Evolutionary conservation across 1,140 invertebrate species (phyloP).

Genomic region (Bombus balteatus): DNA sequence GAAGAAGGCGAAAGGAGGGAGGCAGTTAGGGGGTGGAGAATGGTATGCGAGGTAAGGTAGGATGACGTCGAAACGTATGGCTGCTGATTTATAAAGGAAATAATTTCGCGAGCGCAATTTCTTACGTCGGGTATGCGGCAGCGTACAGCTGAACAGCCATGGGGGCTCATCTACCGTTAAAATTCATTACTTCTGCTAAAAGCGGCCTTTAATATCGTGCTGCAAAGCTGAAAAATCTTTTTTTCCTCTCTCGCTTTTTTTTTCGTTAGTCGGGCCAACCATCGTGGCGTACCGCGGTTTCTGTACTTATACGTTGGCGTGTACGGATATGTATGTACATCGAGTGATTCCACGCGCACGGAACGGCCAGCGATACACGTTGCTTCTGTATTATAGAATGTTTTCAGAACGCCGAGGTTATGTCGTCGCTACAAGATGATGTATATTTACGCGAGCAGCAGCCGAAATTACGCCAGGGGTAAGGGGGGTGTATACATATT

Average conservation of each 20-base stretch:
- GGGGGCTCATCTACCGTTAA: slow-evolving; percentile 59
- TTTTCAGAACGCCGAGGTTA: slow-evolving; percentile 35
- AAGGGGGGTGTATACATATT: not conserved
- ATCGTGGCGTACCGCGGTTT: not conserved
- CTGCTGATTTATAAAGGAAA: slow-evolving; percentile 77
- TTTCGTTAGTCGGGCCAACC: not conserved
- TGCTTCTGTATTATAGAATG: not conserved
- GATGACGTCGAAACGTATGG: slow-evolving; percentile 72
- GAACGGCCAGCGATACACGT: not conserved
- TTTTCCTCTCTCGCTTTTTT: not conserved
- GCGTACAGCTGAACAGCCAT: slow-evolving; percentile 37
- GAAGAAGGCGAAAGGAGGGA: not conserved
- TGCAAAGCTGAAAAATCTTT: slow-evolving; percentile 13
- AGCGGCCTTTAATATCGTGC: slow-evolving; percentile 39
- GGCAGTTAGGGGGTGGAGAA: not conserved
- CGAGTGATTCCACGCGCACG: slow-evolving; percentile 15
- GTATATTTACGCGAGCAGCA: slow-evolving; percentile 48
- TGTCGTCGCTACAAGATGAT: slow-evolving; percentile 38
- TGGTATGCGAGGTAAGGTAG: slow-evolving; percentile 46
- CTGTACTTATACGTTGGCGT: not conserved
- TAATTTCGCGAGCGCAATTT: slow-evolving; percentile 74
- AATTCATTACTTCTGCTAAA: slow-evolving; percentile 71
- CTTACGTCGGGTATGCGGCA: slow-evolving; percentile 63
- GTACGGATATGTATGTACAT: not conserved
- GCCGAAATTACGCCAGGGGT: slow-evolving; percentile 43